These are phyloP conservation scores for Lymantria dispar DNA, from an alignment of 2,888 invertebrate genomes.

Conservation along the genomic window DNA sequence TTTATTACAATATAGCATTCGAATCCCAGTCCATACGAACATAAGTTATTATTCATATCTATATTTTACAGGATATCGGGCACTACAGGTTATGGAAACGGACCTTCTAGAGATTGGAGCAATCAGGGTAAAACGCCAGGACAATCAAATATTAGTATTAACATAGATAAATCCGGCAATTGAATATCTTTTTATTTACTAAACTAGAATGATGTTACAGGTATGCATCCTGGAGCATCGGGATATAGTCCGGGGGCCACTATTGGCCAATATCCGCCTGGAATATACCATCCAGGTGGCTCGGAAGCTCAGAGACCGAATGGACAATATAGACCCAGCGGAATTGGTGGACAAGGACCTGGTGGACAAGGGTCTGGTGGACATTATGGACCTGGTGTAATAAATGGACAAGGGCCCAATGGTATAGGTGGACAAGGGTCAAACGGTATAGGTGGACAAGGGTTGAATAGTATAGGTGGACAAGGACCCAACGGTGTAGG, in stretches of 20 bases:
- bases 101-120: slow-evolving; percentile 1
- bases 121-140: slow-evolving; percentile 14
- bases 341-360: neutral
- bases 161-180: slow-evolving; percentile 11
- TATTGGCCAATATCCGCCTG: slow-evolving; percentile 1
- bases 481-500: slow-evolving; percentile 12
- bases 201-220: slow-evolving; percentile 7
- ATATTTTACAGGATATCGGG: slow-evolving; percentile 5
- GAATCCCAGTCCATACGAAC: too few relatives aligned
- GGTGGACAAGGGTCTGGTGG: slow-evolving; percentile 2
- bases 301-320: neutral
- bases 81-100: slow-evolving; percentile 17
- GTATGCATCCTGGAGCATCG: slow-evolving; percentile 1
- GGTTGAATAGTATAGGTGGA: slow-evolving; percentile 4
- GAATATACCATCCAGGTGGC: slow-evolving; percentile 9
- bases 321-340: slow-evolving; percentile 5
- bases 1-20: too few relatives aligned
- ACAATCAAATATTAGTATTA: slow-evolving; percentile 10
- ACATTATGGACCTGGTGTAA: slow-evolving; percentile 4
- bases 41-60: neutral
- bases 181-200: slow-evolving; percentile 13
- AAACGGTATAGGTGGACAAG: slow-evolving; percentile 11
- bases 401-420: slow-evolving; percentile 6
- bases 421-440: slow-evolving; percentile 6
- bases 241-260: neutral